These are phyloP conservation scores for Benitochromis conjunctus DNA, from an alignment of 2,113 vertebrate genomes.

Conservation along the genomic window DNA sequence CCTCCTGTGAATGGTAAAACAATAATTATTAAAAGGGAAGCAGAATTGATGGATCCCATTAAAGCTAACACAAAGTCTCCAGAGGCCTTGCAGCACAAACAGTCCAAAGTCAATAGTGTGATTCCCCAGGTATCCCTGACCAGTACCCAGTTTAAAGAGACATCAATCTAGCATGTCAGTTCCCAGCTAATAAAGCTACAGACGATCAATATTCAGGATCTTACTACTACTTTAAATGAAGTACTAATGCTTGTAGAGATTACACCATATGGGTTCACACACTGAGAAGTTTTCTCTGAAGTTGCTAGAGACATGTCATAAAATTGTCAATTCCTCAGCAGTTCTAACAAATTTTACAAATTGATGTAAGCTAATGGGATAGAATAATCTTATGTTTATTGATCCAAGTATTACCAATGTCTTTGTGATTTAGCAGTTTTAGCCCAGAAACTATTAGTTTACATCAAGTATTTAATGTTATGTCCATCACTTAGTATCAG, in stretches of 20 bases:
- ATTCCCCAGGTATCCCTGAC: conserved; percentile 80
- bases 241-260: conserved; percentile 73
- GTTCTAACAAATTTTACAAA: too few relatives aligned
- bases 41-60: conserved; percentile 69
- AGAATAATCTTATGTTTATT: background rate
- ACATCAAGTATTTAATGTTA: background rate
- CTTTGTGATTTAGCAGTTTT: background rate
- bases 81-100: conserved; percentile 68
- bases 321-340: background rate
- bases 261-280: conserved; percentile 28
- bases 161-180: conserved; percentile 85
- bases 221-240: conserved; percentile 72
- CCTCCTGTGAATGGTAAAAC: conserved; percentile 59
- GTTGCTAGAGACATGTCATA: background rate
- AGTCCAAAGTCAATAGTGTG: conserved; percentile 73
- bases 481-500: background rate
- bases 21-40: conserved; percentile 76
- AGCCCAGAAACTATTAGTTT: background rate
- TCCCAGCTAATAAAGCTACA: conserved; percentile 84
- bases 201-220: conserved; percentile 83
- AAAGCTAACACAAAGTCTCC: conserved; percentile 71
- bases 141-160: conserved; percentile 81
- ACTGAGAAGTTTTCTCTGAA: conserved; percentile 4
- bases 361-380: background rate
- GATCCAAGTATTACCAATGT: background rate